phyloP scores from a whole-genome alignment of 2,888 invertebrate genomes.

The Cephus runcator region DNA sequence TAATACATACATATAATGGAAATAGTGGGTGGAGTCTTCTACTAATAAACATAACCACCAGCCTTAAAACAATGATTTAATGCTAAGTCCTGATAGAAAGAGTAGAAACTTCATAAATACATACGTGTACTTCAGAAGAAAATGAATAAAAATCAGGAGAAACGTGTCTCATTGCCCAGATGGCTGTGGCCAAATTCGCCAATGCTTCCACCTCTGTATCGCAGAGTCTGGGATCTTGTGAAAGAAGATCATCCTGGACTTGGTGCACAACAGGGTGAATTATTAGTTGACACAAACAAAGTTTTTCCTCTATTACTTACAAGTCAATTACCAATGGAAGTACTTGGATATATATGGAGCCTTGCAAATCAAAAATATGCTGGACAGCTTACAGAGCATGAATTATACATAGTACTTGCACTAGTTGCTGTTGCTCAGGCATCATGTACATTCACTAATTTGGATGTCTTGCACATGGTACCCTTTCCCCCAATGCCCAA shows the following conservation, averaged over 20 bases:
- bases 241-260: constrained; percentile 51
- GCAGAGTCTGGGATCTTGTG: constrained; percentile 64
- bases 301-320: constrained; percentile 65
- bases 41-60: no score
- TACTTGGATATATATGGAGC: constrained; percentile 67
- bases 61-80: not conserved
- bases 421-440: constrained; percentile 67
- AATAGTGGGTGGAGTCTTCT: no score
- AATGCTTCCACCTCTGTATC: constrained; percentile 62
- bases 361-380: constrained; percentile 66
- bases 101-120: not conserved
- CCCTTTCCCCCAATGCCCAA: constrained; percentile 61
- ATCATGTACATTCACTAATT: constrained; percentile 55
- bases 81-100: not conserved
- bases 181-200: constrained; percentile 65
- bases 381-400: constrained; percentile 66
- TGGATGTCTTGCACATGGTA: constrained; percentile 57
- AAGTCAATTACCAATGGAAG: constrained; percentile 66
- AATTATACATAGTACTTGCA: constrained; percentile 65
- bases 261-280: constrained; percentile 42
- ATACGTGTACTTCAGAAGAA: not conserved
- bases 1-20: no score
- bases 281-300: constrained; percentile 62
- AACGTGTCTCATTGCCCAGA: constrained; percentile 45
- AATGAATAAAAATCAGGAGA: constrained; percentile 48